These are phyloP conservation scores for Harlomillsia oculata DNA, from an alignment of 1,140 invertebrate genomes.

Conservation along the genomic window DNA sequence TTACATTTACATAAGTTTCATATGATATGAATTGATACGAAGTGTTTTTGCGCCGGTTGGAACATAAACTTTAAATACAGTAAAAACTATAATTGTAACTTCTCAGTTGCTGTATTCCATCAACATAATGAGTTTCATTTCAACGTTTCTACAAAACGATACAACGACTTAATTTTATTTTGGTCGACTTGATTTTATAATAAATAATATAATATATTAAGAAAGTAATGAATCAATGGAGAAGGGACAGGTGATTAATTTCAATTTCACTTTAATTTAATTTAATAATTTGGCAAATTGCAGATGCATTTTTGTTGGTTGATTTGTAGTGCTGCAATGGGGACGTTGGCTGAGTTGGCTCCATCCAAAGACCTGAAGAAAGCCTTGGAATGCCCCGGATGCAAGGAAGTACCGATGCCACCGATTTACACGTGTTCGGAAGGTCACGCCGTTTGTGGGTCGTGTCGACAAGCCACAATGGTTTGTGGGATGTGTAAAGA, in stretches of 20 bases:
- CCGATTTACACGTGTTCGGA: conserved; percentile 27
- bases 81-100: too few species aligned
- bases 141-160: too few species aligned
- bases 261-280: background rate
- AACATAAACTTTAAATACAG: too few species aligned
- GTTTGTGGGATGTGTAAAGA: conserved; percentile 26
- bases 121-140: too few species aligned
- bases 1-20: too few species aligned
- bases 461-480: conserved; percentile 14
- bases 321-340: conserved; percentile 21
- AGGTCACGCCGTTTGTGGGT: conserved; percentile 28
- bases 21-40: too few species aligned
- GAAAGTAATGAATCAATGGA: background rate
- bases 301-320: too few species aligned
- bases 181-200: too few species aligned
- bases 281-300: background rate
- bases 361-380: conserved; percentile 21
- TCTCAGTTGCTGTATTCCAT: too few species aligned
- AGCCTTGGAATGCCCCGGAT: conserved; percentile 28
- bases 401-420: conserved; percentile 25
- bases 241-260: background rate
- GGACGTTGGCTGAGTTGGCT: conserved; percentile 17
- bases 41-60: too few species aligned
- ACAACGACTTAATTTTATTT: background rate
- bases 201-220: background rate